Evolutionary conservation across 2,888 invertebrate species (phyloP), one percentile per base, ranked within the genome.

Genomic region (Anarsia innoxiella): DNA sequence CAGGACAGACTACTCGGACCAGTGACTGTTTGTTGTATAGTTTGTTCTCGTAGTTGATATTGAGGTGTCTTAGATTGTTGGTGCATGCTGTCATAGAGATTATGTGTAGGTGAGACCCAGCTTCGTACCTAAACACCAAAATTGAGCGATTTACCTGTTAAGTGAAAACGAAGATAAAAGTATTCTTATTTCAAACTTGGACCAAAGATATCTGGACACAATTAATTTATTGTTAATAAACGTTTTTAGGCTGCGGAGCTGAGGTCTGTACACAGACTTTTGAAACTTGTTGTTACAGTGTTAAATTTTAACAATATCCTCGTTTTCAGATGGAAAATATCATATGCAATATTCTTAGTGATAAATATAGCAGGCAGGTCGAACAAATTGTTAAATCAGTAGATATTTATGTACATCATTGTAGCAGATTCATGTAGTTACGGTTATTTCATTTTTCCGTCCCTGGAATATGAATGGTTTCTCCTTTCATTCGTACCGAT

Each of bases 11-110:
- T 39, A 43, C 35, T 66, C 65, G 77, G 80, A 82, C 80, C 82
- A 78, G 72, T 74, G 72, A 69, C 61, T 68, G 75, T 74, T 73
- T 70, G 70, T 72, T 73, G 73, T 65, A 56, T 71, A 69, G 69
- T 68, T 61, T 70, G 68, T 75, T 77, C 71, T 66, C 43, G 71
- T 80, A 79, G 78, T 65, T 57, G 57, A 64, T 73, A 70, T 67
- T 71, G 65, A 73, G 63, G 74, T 73, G 72, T 78, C 76, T 75
- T 82, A 80, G 82, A 72, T 71, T 69, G 80, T 78, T 80, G 75
- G 75, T 79, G 75, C 72, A 71, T 75, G 67, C 61, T 64, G 58
- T 63, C 61, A 25, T 25, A 56, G 63, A 69, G 45, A 49, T 59
- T 51, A 58, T 58, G 54, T 60, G 9, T 51, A 43, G 37, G 31